A percentile compares a stretch with the other conserved stretches of the same genome.
Conservation (phyloP, 2,888 invertebrate genomes). For the Malthinus flaveolus region DNA sequence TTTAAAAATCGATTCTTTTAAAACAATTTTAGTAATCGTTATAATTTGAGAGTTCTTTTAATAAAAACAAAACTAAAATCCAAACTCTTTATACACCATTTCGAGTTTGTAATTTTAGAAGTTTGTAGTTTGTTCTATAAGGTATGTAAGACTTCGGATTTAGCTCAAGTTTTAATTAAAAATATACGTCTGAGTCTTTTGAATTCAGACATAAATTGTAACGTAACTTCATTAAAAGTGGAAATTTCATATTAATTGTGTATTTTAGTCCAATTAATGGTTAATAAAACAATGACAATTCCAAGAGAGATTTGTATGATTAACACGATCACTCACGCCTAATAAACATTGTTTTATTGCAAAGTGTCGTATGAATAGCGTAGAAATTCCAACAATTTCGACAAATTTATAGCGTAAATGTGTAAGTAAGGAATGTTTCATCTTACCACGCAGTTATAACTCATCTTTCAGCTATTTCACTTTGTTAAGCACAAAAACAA, state of each 20-base stretch:
- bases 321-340: constrained; percentile 25
- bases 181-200: background rate
- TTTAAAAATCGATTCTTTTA: too few relatives aligned
- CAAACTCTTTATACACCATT: background rate
- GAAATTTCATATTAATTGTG: too few relatives aligned
- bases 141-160: background rate
- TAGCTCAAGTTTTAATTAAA: constrained; percentile 10
- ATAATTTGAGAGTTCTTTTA: too few relatives aligned
- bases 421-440: constrained; percentile 31
- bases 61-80: too few relatives aligned
- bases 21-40: too few relatives aligned
- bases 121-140: constrained; percentile 6
- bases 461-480: constrained; percentile 29
- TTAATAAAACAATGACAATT: background rate
- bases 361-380: constrained; percentile 16
- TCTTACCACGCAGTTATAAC: constrained; percentile 31
- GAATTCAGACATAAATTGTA: too few relatives aligned
- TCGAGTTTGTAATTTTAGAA: constrained; percentile 2
- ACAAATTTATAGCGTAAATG: constrained; percentile 26
- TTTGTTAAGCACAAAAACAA: constrained; percentile 22
- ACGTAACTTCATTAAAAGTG: too few relatives aligned
- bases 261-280: too few relatives aligned
- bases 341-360: constrained; percentile 30
- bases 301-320: constrained; percentile 14
- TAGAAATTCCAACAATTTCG: constrained; percentile 24